Conservation (phyloP, 2,113 vertebrate species). For the Opisthocomus hoazin region DNA sequence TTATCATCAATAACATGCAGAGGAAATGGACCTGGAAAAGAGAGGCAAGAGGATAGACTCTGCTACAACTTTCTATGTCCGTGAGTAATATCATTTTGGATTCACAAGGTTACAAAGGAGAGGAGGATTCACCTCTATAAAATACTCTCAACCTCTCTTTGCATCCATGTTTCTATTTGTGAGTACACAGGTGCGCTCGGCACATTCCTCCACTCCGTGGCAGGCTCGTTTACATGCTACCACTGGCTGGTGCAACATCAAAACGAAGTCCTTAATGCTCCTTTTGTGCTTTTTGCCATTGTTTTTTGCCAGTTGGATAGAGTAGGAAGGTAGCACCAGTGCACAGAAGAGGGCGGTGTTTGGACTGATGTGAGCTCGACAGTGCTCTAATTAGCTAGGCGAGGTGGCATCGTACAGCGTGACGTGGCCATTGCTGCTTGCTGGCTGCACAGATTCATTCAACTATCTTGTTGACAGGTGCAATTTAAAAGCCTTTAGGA, state of each 20-base stretch:
- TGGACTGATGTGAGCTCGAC: not conserved
- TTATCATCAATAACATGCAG: slow-evolving; percentile 33
- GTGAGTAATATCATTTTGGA: not conserved
- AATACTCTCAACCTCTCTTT: not conserved
- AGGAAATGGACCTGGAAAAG: slow-evolving; percentile 33
- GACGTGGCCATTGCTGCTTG: not conserved
- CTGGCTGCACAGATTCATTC: not conserved
- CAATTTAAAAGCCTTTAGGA: not conserved
- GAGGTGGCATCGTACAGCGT: not conserved
- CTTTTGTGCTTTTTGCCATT: not conserved
- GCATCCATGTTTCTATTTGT: fast-evolving
- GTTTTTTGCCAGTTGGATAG: not conserved
- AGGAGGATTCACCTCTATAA: not conserved
- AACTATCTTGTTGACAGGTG: not conserved
- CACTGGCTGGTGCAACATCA: not conserved
- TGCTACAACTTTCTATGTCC: not conserved
- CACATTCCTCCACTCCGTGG: not conserved
- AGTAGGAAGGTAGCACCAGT: not conserved
- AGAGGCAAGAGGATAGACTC: not conserved
- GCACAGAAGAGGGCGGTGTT: not conserved
- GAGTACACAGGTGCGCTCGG: not conserved
- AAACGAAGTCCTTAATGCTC: not conserved
- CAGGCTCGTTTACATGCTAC: not conserved
- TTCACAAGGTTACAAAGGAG: not conserved
- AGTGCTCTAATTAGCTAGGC: not conserved